Base-by-base conservation (phyloP, 2,888 invertebrate genomes). In the Liopterus haemorrhoidalis region DNA sequence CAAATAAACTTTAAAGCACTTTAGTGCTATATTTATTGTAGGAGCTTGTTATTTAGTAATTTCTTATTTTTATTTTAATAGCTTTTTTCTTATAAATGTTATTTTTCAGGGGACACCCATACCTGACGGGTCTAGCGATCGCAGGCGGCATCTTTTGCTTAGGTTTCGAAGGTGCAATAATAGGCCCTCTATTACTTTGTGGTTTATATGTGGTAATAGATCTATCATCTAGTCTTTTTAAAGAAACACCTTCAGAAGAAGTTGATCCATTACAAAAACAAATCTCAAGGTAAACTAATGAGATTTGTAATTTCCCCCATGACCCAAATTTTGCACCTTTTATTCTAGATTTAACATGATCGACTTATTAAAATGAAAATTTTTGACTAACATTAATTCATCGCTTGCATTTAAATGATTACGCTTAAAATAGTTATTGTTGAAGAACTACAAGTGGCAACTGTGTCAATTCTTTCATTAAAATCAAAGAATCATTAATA, bases 71-170 rank as follows among this genome's bases (percentile, higher is more conserved):
- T n/a, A n/a, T 22, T 5, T 37, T 31, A 19, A 41, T 12, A 6
- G 16, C 5, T 12, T 18, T 16, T 21, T 31, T 36, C n/a, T 14
- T 15, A 28, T 9, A 20, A 11, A n/a, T 15, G 9, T 41, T 32
- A 44, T 42, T 59, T 64, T 41, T 60, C 44, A 87, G 88, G 15
- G 92, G 94, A 2, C 96, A 96, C 71, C 96, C 96, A 0, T 97
- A 96, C 70, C 78, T 97, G 50, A 96, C 96, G 5, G 97, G 95
- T 22, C 72, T 99, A 41, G 91, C 97, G 2, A 93, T 99, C 61
- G 96, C 95, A 12, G 97, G 97, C 8, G 99, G 99, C 33, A 90
- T 99, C 62, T 94, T 95, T 70, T 97, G 93, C 76, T 73, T 96
- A 54, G 97, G 97, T 0, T 83, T 93, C 44, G 92, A 96, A 69